Evolutionary conservation across 2,113 vertebrate species (phyloP).

Genomic region (Apeltes quadracus): DNA sequence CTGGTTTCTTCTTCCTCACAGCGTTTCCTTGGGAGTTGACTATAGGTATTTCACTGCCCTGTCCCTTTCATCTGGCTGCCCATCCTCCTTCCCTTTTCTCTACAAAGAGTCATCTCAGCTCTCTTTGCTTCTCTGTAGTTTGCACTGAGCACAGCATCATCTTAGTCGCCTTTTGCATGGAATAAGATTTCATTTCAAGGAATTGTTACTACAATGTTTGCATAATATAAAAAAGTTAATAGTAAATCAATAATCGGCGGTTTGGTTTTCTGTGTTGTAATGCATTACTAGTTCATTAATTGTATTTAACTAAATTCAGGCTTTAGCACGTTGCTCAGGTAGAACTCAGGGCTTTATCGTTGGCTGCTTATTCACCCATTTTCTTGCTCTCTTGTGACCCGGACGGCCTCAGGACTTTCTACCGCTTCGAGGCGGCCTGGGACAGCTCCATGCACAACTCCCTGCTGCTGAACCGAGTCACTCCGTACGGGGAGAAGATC

Average conservation of each 20-base stretch:
- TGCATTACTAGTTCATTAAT: too few species aligned
- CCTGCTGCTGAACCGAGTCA: conserved; percentile 93
- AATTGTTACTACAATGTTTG: neutral
- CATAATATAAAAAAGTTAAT: conserved; percentile 1
- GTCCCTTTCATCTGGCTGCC: conserved; percentile 55
- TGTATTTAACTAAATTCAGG: too few species aligned
- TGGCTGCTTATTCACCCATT: conserved; percentile 8
- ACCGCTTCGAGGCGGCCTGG: conserved; percentile 94
- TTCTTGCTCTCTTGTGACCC: conserved; percentile 18
- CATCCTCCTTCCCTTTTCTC: conserved; percentile 30
- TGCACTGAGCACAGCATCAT: conserved; percentile 35
- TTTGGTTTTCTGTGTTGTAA: conserved; percentile 6
- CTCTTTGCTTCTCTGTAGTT: conserved; percentile 44
- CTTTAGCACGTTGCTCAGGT: conserved; percentile 12
- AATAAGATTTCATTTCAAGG: conserved; percentile 13
- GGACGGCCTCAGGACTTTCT: conserved; percentile 88
- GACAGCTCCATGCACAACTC: conserved; percentile 99
- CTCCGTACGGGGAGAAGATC: conserved; percentile 96
- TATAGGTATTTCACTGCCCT: conserved; percentile 88
- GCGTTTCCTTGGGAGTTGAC: conserved; percentile 88
- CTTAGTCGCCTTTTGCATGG: conserved; percentile 65
- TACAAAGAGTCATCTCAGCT: conserved; percentile 59
- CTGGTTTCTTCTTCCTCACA: conserved; percentile 80
- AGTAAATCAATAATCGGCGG: neutral
- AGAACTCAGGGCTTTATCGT: neutral